Evolutionary conservation across 2,113 vertebrate genomes (phyloP), one percentile per base, ranked within the genome.

Genomic region (Psittacara wagleri): DNA sequence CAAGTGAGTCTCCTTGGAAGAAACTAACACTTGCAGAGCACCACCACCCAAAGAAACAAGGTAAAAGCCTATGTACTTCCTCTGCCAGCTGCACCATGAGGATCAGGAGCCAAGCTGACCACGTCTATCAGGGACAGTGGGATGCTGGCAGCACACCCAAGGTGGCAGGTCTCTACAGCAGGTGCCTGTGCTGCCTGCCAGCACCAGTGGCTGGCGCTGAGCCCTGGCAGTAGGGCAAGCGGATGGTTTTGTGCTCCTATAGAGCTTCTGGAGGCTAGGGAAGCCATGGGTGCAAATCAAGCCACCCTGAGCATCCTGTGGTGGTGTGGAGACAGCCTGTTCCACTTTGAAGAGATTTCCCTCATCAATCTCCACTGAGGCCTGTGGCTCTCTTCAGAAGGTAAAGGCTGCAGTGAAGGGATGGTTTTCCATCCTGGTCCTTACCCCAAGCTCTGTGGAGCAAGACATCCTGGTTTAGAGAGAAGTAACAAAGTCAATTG

Each of bases 131-230:
- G 70, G 61, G 61, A 24, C 68, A 81, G 93, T 51, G 68, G 55
- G 88, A 67, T 43, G 48, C 68, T 77, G 90, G 74, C 81, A 89
- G 43, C 81, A 33, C 67, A 85, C 18, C 54, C 70, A 49, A 1
- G 6, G 59, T 27, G 16, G 10, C 79, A 92, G 51, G 22, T 91
- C 66, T 66, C 70, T 90, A 25, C 33, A 88, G 67, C 83, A 94
- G 87, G 68, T 94, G 68, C 64, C 44, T 33, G 11, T 3, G 1
- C 29, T 1, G 2, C 57, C 44, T 82, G 89, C 69, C 73, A 89
- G 20, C 46, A 43, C 61, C 0, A 0, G 75, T 83, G 54, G 29
- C 37, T 93, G 83, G 37, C 0, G 0, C 51, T 88, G 46, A 80
- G 49, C 68, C 48, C 41, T 77, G 55, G n/a, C 31, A 83, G 23